phyloP scores from a whole-genome alignment of 2,797 vertebrate genomes.

The Scyliorhinus canicula region DNA sequence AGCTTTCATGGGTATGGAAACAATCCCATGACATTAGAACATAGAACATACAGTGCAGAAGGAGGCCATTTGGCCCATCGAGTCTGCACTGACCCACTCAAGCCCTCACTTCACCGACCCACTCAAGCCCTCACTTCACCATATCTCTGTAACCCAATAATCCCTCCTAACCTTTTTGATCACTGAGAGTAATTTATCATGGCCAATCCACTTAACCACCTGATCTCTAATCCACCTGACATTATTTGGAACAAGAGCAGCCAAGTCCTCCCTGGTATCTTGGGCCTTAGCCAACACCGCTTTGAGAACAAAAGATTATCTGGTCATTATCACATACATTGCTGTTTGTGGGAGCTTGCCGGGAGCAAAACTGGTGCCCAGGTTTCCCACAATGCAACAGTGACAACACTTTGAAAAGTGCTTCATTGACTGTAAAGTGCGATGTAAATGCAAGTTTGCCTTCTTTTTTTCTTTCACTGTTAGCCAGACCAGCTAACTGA shows the following conservation, averaged over 20 bases:
- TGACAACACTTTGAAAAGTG: neutral
- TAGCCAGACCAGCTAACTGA: neutral
- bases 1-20: neutral
- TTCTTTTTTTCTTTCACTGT: neutral
- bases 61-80: too few species aligned
- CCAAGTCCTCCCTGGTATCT: too few species aligned
- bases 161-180: too few species aligned
- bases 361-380: neutral
- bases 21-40: neutral
- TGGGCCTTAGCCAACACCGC: neutral
- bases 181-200: too few species aligned
- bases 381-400: neutral
- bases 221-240: too few species aligned
- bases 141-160: too few species aligned
- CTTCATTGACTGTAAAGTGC: neutral
- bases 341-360: neutral
- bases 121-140: too few species aligned
- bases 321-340: neutral
- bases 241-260: neutral
- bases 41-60: too few species aligned
- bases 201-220: too few species aligned
- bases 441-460: neutral
- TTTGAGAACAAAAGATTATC: neutral
- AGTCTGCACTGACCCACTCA: too few species aligned
- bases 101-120: too few species aligned